Base-by-base conservation (phyloP, 2,888 invertebrate genomes). In the Subacronicta megacephala region DNA sequence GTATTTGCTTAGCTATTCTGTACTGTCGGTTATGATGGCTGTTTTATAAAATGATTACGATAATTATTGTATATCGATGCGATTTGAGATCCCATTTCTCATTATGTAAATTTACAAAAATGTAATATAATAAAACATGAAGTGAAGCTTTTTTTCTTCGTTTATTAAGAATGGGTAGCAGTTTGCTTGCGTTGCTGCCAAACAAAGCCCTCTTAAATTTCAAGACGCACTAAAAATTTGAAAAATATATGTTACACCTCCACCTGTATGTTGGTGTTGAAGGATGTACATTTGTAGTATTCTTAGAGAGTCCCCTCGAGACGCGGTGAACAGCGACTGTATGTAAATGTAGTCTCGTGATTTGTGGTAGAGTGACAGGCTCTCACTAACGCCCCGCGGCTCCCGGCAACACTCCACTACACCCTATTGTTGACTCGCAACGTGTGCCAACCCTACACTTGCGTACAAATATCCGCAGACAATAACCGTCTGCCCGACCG, bases 311-410 rank as follows among this genome's bases (percentile, higher is more conserved):
- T 53, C 74, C 67, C 62, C 73, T 75, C 59, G 72, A 77, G 76
- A 77, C 78, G 62, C 51, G 67, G 71, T 67, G 72, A 66, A 64
- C 59, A 58, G 62, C 46, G 56, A 44, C 44, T 62, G 64, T 72
- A 59, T 69, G 69, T 71, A 75, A 77, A 75, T 73, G 72, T 73
- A 74, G 77, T 77, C 81, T 86, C 61, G 75, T 87, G 85, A 88
- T 89, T 84, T 85, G 85, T 80, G 82, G 80, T 55, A 78, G 82
- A 89, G 87, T 85, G 87, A 86, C 86, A 82, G 81, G 83, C 79
- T 80, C 87, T 86, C 86, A 81, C 82, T 80, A 83, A 69, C 67
- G 60, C 75, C 78, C 78, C 62, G 75, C 70, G 74, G 77, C 82
- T 72, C 74, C 73, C 75, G 75, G 64, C 80, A 75, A 69, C 72